Evolutionary conservation across 2,113 vertebrate species (phyloP).

Genomic region (Sinosuthora webbiana): DNA sequence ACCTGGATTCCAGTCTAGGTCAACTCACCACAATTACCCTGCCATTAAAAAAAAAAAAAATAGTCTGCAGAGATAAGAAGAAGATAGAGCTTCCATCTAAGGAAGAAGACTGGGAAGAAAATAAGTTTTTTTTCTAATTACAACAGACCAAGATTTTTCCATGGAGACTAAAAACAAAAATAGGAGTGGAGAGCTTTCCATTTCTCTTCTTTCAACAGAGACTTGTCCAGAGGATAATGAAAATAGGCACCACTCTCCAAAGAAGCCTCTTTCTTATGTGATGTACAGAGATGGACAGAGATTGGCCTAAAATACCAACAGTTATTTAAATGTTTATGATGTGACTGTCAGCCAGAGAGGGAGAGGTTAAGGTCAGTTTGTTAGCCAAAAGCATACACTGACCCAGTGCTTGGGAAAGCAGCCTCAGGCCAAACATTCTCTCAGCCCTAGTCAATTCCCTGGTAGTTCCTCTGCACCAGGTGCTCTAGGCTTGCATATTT

Average conservation of each 20-base stretch:
- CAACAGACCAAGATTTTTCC: neutral
- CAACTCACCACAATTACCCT: neutral
- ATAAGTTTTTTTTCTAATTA: neutral
- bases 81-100: neutral
- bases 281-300: neutral
- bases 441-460: neutral
- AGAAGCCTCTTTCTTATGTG: neutral
- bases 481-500: neutral
- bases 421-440: neutral
- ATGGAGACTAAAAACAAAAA: neutral
- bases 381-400: neutral
- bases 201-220: neutral
- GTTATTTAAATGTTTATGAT: neutral
- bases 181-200: neutral
- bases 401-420: neutral
- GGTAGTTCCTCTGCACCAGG: neutral
- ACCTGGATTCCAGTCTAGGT: neutral
- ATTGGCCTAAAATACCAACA: neutral
- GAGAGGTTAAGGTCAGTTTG: neutral
- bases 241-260: neutral
- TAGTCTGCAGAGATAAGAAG: neutral
- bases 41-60: neutral
- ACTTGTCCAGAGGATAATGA: neutral
- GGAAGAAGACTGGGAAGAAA: neutral
- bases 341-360: neutral